These are phyloP conservation scores for Podarcis lilfordi DNA, from an alignment of 2,797 vertebrate genomes.

Conservation along the genomic window DNA sequence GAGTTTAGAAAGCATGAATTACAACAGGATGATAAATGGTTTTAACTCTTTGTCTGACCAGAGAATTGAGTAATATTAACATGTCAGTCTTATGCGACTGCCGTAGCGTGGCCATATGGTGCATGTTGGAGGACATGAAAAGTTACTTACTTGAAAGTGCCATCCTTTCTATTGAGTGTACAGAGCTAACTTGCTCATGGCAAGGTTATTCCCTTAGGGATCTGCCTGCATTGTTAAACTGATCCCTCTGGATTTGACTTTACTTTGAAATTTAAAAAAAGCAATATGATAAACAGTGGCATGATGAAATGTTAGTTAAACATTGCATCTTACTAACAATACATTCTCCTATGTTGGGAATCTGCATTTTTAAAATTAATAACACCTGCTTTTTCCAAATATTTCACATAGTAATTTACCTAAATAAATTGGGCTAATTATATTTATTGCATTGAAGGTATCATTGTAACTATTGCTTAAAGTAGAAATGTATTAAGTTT, in stretches of 20 bases:
- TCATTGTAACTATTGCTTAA: neutral
- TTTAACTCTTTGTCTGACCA: conserved; percentile 2
- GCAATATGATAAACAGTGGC: conserved; percentile 65
- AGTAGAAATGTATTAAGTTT: neutral
- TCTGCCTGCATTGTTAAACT: conserved; percentile 63
- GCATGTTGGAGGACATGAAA: conserved; percentile 57
- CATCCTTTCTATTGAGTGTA: conserved; percentile 42
- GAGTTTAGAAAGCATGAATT: conserved; percentile 42
- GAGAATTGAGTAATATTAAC: conserved; percentile 24
- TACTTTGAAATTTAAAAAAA: conserved; percentile 58
- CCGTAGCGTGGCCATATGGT: conserved; percentile 27
- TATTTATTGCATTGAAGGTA: neutral
- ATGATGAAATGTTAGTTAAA: conserved; percentile 64
- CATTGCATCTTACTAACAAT: conserved; percentile 58
- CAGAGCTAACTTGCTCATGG: conserved; percentile 60
- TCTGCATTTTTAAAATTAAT: conserved; percentile 14
- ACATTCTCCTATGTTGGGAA: conserved; percentile 35
- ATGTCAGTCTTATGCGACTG: conserved; percentile 37
- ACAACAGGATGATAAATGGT: conserved; percentile 14
- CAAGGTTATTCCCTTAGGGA: conserved; percentile 53
- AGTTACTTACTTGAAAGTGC: conserved; percentile 46
- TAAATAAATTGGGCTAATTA: conserved; percentile 43
- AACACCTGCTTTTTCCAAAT: conserved; percentile 4
- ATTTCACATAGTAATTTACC: conserved; percentile 12
- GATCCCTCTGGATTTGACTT: conserved; percentile 67